Evolutionary conservation across 2,113 vertebrate genomes (phyloP), one percentile per base, ranked within the genome.

Genomic region (Saimiri boliviensis): DNA sequence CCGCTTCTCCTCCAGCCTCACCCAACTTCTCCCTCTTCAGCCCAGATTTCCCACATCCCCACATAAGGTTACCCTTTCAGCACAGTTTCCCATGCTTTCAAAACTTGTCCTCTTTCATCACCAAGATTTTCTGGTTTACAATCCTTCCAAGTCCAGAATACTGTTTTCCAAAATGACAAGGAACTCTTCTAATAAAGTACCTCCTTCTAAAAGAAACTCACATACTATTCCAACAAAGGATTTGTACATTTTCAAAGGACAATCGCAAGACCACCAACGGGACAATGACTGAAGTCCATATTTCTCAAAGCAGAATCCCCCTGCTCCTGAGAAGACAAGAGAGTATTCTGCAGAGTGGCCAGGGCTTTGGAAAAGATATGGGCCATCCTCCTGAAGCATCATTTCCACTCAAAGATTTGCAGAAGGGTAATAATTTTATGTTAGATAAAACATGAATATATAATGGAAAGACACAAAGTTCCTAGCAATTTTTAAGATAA

Each of bases 401-500:
- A 32, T 13, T 79, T 89, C 70, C 17, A 92, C 14, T 92, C 74
- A 91, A 56, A 91, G 35, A 81, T 79, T 89, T 87, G 35, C 86
- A 35, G 49, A 66, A 90, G 63, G 49, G 23, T 91, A 54, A 96
- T 30, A 73, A 77, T 68, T 79, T 95, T 45, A 93, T 77, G 70
- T 87, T 92, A 87, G 90, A 73, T 94, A 94, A 88, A 96, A 80
- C 16, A 91, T 8, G 49, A 68, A 49, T n/a, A 40, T 42, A 68
- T 63, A 37, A 87, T 84, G 73, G 54, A 81, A 84, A 14, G 56
- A 92, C 85, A 56, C 45, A 96, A 98, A 93, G 86, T 92, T 96
- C 76, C 95, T 79, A 88, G 47, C 83, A 92, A 86, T 89, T 89
- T 97, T 97, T 93, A 93, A 93, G 68, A 94, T 93, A 95, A 95